Conservation (phyloP, 1,140 invertebrate genomes). For the Campoletis sonorensis region DNA sequence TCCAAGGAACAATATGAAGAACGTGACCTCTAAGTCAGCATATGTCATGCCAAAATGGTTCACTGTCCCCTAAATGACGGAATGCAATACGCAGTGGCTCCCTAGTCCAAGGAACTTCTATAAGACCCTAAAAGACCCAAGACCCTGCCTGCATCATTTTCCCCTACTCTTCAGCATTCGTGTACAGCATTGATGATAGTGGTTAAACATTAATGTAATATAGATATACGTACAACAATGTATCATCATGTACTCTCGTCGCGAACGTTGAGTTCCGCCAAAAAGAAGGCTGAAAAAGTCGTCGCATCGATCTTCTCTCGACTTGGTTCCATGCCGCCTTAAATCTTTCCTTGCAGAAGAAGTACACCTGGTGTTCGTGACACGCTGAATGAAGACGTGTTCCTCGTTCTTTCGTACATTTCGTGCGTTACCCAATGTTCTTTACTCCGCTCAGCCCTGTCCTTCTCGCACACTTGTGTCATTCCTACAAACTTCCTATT, state of each 20-base stretch:
- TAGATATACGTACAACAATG: background rate
- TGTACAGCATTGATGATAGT: too few species aligned
- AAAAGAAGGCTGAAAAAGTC: slow-evolving; percentile 33
- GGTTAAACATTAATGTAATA: too few species aligned
- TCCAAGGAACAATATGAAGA: too few species aligned
- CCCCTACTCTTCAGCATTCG: too few species aligned
- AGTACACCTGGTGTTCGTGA: slow-evolving; percentile 20
- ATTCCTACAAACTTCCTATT: slow-evolving; percentile 17
- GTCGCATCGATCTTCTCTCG: slow-evolving; percentile 50
- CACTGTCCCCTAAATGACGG: too few species aligned
- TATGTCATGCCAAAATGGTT: too few species aligned
- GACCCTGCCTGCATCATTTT: too few species aligned
- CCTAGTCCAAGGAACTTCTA: too few species aligned
- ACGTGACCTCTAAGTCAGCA: too few species aligned
- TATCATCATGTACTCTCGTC: background rate
- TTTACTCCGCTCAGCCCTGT: background rate
- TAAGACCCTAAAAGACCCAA: too few species aligned
- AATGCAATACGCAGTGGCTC: too few species aligned
- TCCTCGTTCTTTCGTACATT: slow-evolving; percentile 45
- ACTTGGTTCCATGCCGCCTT: slow-evolving; percentile 42
- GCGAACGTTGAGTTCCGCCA: slow-evolving; percentile 14
- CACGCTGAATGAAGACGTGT: slow-evolving; percentile 54
- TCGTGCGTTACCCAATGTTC: slow-evolving; percentile 10
- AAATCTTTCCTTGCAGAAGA: slow-evolving; percentile 23
- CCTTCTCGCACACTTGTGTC: background rate